These are phyloP conservation scores for Gryllus longicercus DNA, from an alignment of 2,888 invertebrate genomes.

Conservation along the genomic window DNA sequence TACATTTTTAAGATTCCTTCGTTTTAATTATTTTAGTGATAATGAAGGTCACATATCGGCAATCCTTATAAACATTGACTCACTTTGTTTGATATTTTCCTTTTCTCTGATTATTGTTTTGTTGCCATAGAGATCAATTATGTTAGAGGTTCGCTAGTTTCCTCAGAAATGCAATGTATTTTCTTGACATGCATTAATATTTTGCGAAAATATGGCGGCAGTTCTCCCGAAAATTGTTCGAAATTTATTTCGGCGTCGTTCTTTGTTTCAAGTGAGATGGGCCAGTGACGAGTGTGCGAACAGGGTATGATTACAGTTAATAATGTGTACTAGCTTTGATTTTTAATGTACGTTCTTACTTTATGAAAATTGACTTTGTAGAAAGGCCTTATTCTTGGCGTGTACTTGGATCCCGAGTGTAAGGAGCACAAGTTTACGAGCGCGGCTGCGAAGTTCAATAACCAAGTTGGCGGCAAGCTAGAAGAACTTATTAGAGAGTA, in stretches of 20 bases:
- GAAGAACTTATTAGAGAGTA: slow-evolving; percentile 27
- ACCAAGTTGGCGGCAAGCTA: slow-evolving; percentile 27
- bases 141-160: too few species aligned
- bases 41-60: too few species aligned
- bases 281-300: not conserved
- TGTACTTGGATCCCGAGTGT: not conserved
- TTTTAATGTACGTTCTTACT: not conserved
- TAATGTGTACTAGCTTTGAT: not conserved
- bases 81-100: too few species aligned
- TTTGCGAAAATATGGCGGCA: not conserved
- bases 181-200: too few species aligned
- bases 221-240: not conserved
- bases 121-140: too few species aligned
- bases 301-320: not conserved
- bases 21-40: too few species aligned
- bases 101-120: too few species aligned
- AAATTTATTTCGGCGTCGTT: not conserved
- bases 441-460: slow-evolving; percentile 26
- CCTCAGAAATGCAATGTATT: too few species aligned
- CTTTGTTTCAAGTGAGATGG: not conserved
- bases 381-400: not conserved
- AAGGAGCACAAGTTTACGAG: not conserved
- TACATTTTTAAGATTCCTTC: too few species aligned
- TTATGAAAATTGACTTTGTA: not conserved
- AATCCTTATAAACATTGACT: too few species aligned